Base-by-base conservation (phyloP, 2,888 invertebrate species). In the Conops quadrifasciatus region DNA sequence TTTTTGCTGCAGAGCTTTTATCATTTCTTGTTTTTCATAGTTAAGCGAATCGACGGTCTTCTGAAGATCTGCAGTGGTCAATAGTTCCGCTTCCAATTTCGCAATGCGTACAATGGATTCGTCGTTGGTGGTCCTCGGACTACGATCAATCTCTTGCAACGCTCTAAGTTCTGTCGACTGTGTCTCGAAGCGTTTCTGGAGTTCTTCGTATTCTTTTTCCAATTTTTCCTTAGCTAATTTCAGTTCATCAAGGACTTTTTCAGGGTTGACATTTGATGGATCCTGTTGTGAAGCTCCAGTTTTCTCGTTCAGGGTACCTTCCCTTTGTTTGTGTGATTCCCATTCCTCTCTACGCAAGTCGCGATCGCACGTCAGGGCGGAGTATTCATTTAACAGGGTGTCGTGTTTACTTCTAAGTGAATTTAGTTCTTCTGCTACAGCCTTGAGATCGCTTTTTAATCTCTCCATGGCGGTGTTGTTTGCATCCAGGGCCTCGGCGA, bases 1-100 rank as follows among this genome's bases (percentile, higher is more conserved):
- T 85, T 96, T 96, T 71, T 91, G 87, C 79, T 92, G 93, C 0
- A 96, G 87, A 15, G 92, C 87, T 75, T 89, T 90, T 19, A 92
- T 89, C n/a, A 93, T 86, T 79, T 94, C 90, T 58, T 90, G 89
- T 80, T 92, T 91, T 78, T 92, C 91, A 9, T 87, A 84, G 60
- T 84, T 87, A 1, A 89, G 71, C 9, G 75, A 71, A 9, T 84
- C 83, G 30, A 82, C 64, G 60, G 79, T 66, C 69, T 80, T 77
- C 74, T 79, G 79, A n/a, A 80, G 68, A 67, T 81, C 75, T 2
- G 74, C 71, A 0, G 74, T 72, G 16, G 77, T 75, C n/a, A 75
- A 49, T 53, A 78, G 67, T 65, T 80, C 76, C 21, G 74, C 71
- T 59, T 79, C 79, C 2, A 77, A 69, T 45, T 79, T 74, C 0